Percentiles rank a stretch among this genome's conserved stretches.
phyloP scores from a whole-genome alignment of 2,113 vertebrate species.

The Zosterops pallidus region DNA sequence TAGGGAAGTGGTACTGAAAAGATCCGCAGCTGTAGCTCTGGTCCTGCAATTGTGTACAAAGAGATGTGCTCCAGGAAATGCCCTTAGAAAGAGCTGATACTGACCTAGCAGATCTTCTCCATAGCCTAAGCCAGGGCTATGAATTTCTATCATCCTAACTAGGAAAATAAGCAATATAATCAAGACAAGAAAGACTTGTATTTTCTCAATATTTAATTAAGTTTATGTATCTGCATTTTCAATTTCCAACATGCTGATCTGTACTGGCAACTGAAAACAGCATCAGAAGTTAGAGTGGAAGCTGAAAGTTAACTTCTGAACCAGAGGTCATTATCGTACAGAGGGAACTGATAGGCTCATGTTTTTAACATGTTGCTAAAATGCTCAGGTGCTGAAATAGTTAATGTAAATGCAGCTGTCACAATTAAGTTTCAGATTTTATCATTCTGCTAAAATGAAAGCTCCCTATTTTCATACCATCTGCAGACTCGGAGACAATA shows the following conservation, averaged over 20 bases:
- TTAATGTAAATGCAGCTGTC: conserved; percentile 15
- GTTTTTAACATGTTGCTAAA: neutral
- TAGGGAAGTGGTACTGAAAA: neutral
- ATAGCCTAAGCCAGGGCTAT: neutral
- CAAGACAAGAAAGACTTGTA: neutral
- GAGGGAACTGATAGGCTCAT: neutral
- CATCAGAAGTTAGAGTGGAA: neutral
- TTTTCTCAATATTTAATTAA: neutral
- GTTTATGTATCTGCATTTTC: neutral
- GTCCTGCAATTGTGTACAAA: neutral
- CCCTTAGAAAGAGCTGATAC: neutral
- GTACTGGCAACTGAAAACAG: neutral
- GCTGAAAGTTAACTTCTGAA: neutral
- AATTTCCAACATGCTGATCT: neutral
- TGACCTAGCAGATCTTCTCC: neutral
- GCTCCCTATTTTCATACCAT: neutral
- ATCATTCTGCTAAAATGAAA: conserved; percentile 5
- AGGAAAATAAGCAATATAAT: neutral
- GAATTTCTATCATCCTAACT: neutral
- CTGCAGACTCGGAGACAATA: neutral
- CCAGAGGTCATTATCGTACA: neutral
- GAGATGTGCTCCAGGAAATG: neutral
- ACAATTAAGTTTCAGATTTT: conserved; percentile 14
- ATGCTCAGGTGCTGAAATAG: neutral
- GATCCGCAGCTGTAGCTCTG: neutral